Base-by-base conservation (phyloP, 1,140 invertebrate genomes). In the Dreissena polymorpha region DNA sequence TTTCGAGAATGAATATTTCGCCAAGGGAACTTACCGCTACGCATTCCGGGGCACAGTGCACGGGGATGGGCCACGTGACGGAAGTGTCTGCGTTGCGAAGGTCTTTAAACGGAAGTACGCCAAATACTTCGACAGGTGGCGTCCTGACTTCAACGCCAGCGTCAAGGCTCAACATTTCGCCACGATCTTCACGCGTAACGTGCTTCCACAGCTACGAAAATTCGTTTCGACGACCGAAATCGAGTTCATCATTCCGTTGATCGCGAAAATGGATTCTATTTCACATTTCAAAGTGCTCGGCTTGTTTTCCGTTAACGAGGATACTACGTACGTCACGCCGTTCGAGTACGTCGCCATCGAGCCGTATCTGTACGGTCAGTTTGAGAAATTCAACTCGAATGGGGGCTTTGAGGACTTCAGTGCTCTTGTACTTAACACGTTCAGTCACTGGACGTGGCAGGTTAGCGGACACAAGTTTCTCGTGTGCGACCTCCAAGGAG, bases 231-330 rank as follows among this genome's bases (percentile, higher is more conserved):
- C 72, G 55, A 76, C 73, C 39, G 12, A 67, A 2, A 80, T 85
- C 23, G 65, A 69, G 23, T 85, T 85, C 50, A 50, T 75, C 0
- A 68, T 85, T 1, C 83, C 84, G 21, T 49, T 85, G 16, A 79
- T 84, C 21, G 82, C 84, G 8, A 53, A 55, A 23, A 83, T 85
- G 71, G 64, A 83, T n/a, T 68, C 64, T 5, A 8, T 83, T 16
- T 83, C 80, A 16, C 82, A 84, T 74, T 85, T 64, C 51, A 83
- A n/a, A n/a, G n/a, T n/a, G n/a, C n/a, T n/a, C n/a, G n/a, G n/a
- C n/a, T n/a, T n/a, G n/a, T n/a, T n/a, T n/a, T n/a, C n/a, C n/a
- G n/a, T n/a, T n/a, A n/a, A n/a, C n/a, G n/a, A n/a, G n/a, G n/a
- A n/a, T n/a, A n/a, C n/a, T n/a, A n/a, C n/a, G n/a, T n/a, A n/a